Percentiles rank a stretch among this genome's conserved stretches.
These are phyloP conservation scores for Musca vetustissima DNA, from an alignment of 1,140 invertebrate genomes.

Conservation along the genomic window DNA sequence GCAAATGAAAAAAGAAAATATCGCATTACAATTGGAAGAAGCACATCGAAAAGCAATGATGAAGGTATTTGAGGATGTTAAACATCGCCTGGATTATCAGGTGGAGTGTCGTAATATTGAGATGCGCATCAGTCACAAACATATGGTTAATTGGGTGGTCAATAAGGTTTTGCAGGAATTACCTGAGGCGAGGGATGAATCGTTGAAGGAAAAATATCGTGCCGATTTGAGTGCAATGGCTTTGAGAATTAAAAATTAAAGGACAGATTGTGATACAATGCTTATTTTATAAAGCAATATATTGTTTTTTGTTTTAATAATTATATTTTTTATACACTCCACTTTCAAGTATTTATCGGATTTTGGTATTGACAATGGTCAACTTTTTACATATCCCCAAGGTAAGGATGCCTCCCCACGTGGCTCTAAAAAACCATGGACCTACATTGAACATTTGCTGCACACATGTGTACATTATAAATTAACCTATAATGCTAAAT, in stretches of 20 bases:
- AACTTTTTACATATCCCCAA: no score
- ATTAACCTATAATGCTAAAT: no score
- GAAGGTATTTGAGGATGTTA: slow-evolving; percentile 72
- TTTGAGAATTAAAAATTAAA: background rate
- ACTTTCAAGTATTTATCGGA: no score
- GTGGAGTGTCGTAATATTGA: slow-evolving; percentile 74
- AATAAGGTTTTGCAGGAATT: slow-evolving; percentile 65
- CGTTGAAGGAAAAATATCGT: background rate
- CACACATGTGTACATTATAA: no score
- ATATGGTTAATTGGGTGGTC: slow-evolving; percentile 90
- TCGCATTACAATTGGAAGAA: slow-evolving; percentile 83
- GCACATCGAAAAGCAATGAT: slow-evolving; percentile 76
- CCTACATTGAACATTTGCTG: no score
- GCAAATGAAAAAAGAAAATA: slow-evolving; percentile 82
- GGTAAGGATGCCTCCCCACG: no score
- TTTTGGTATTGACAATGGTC: no score
- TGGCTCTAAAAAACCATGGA: no score
- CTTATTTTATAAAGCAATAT: no score
- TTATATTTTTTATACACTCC: no score
- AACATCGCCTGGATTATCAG: slow-evolving; percentile 84
- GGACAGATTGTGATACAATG: no score
- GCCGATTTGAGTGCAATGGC: background rate
- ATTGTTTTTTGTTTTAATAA: no score
- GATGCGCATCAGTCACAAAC: slow-evolving; percentile 78
- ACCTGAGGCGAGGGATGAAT: background rate